Percentiles rank a stretch among this genome's conserved stretches.
Conservation (phyloP, 64 coral and sea anemone species). For the Pocillopora damicornis region DNA sequence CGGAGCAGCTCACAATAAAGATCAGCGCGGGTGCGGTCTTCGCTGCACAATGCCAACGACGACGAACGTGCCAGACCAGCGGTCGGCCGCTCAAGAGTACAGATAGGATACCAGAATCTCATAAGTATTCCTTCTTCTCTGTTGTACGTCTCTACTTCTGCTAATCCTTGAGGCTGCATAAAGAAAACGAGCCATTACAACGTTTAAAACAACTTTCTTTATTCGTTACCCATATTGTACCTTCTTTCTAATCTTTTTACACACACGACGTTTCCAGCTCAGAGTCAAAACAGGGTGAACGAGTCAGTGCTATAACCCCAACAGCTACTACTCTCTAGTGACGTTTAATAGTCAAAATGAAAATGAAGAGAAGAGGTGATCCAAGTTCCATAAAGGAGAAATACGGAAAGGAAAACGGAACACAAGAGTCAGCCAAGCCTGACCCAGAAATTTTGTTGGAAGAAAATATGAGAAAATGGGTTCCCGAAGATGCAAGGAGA, state of each 20-base stretch:
- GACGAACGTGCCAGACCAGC: constrained; percentile 57
- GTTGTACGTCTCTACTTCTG: constrained; percentile 87
- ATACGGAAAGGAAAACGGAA: neutral
- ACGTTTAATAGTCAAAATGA: neutral
- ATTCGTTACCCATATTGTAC: too few relatives aligned
- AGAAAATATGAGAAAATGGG: neutral
- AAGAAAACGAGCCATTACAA: neutral
- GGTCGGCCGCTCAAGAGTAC: constrained; percentile 60
- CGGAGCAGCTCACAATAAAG: constrained; percentile 58
- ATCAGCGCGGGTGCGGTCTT: constrained; percentile 65
- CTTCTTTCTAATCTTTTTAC: too few relatives aligned
- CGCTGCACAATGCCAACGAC: constrained; percentile 60
- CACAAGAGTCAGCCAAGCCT: neutral
- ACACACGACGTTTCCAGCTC: too few relatives aligned
- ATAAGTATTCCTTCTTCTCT: constrained; percentile 88
- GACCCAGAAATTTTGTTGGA: neutral
- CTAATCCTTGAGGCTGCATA: constrained; percentile 57
- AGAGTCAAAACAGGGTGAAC: too few relatives aligned
- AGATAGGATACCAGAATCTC: constrained; percentile 95
- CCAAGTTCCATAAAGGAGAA: neutral
- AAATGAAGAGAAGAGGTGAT: neutral
- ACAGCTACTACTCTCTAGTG: too few relatives aligned
- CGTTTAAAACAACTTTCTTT: neutral
- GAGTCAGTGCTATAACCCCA: too few relatives aligned
- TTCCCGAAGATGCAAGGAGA: neutral